phyloP scores from a whole-genome alignment of 2,797 vertebrate genomes.

The Myiotriccus ornatus region DNA sequence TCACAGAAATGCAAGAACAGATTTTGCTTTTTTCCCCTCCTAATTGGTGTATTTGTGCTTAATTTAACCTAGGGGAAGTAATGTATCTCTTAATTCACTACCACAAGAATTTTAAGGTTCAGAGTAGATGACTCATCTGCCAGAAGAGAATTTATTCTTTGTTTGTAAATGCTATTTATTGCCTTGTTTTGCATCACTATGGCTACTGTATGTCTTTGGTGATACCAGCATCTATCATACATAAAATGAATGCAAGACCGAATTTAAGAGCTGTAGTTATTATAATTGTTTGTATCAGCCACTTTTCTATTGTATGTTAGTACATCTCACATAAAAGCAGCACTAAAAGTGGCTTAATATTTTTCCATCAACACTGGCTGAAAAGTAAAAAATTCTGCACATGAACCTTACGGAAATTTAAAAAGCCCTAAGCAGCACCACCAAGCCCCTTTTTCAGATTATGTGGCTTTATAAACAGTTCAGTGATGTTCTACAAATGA shows the following conservation, averaged over 20 bases:
- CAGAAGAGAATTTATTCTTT: slow-evolving; percentile 51
- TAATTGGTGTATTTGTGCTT: neutral
- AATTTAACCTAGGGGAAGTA: slow-evolving; percentile 38
- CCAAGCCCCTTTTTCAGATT: neutral
- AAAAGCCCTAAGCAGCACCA: neutral
- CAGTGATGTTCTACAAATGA: neutral
- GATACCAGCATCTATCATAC: neutral
- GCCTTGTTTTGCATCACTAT: slow-evolving; percentile 58
- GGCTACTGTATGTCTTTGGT: slow-evolving; percentile 54
- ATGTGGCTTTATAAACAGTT: neutral
- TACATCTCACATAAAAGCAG: neutral
- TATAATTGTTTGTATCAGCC: neutral
- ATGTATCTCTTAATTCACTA: slow-evolving; percentile 48
- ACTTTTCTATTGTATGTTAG: neutral
- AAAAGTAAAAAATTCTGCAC: neutral
- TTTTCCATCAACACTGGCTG: neutral
- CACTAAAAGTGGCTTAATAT: neutral
- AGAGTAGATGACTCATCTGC: slow-evolving; percentile 37
- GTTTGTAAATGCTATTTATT: slow-evolving; percentile 67
- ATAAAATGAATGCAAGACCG: neutral
- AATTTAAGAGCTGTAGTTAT: neutral
- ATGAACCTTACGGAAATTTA: neutral
- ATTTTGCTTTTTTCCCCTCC: neutral
- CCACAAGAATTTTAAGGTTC: slow-evolving; percentile 27
- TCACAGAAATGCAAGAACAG: neutral